Base-by-base conservation (phyloP, 2,113 vertebrate species). In the Embiotoca jacksoni region DNA sequence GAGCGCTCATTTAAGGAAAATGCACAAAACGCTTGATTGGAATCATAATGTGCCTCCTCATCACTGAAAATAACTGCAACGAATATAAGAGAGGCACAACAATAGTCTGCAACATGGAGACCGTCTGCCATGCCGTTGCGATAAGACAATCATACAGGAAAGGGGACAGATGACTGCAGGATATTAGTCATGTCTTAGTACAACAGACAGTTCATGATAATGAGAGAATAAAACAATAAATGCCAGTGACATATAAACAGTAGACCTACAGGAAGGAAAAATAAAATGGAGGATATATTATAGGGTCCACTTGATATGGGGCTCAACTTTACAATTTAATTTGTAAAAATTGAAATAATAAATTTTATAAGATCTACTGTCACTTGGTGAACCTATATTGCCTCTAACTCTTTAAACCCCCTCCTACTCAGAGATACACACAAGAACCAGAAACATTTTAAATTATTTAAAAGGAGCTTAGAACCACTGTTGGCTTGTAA, bases 21-120 rank as follows among this genome's bases (percentile, higher is more conserved):
- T 3, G 32, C 47, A 60, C n/a, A 61, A 46, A 46, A 56, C 7
- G 54, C 52, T 16, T 1, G 1, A 36, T 32, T 10, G 23, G 36
- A 47, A 68, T 16, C 52, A 23, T 39, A 36, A 41, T 33, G 33
- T 5, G 31, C 16, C 3, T 35, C 33, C 3, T 8, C 3, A 3
- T 63, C 33, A 46, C 11, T 15, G 11, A 4, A 1, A 63, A 35
- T 13, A 36, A 16, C 33, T 0, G 1, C 10, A 30, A 54, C 2
- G 11, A 54, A 62, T 7, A 47, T 11, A 13, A 35, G 37, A 67
- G 23, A 4, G 32, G n/a, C 3, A 50, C 8, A 31, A 6, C 0
- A 61, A 59, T 4, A 33, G 6, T 4, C 10, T 47, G 69, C 56
- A 80, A 23, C 54, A 72, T 32, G 30, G 10, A 35, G 15, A 50